Evolutionary conservation across 2,888 invertebrate genomes (phyloP).

Genomic region (Drosophila dives): DNA sequence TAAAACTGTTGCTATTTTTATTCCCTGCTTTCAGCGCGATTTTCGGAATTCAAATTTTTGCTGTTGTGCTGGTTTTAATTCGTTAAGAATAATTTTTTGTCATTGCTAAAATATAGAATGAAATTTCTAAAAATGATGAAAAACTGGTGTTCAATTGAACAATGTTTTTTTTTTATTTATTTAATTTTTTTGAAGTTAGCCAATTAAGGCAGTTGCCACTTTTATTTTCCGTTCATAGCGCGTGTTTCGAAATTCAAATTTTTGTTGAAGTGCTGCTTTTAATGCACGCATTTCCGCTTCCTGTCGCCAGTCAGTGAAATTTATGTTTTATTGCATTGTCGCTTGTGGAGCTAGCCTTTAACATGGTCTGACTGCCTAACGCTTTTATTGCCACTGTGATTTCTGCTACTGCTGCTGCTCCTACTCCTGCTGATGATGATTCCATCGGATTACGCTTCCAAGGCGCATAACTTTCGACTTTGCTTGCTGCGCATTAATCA

Average conservation of each 20-base stretch:
- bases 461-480: constrained; percentile 62
- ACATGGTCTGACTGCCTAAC: constrained; percentile 26
- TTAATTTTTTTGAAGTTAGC: not conserved
- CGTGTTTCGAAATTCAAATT: not conserved
- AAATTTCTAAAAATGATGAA: not conserved
- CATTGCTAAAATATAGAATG: not conserved
- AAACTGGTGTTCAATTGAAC: not conserved
- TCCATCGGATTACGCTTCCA: constrained; percentile 65
- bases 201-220: not conserved
- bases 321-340: constrained; percentile 74
- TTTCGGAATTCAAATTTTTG: not conserved
- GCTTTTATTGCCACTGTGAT: constrained; percentile 75
- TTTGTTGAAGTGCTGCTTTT: constrained; percentile 32
- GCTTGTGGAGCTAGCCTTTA: constrained; percentile 10
- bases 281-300: constrained; percentile 75
- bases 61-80: constrained; percentile 37
- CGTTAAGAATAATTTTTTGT: not conserved
- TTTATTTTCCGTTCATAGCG: not conserved
- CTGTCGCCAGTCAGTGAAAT: constrained; percentile 46
- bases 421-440: constrained; percentile 31
- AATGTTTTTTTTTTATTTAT: not conserved
- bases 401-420: constrained; percentile 30
- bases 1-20: rapidly evolving
- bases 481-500: constrained; percentile 66
- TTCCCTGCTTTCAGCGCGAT: not conserved